Evolutionary conservation across 2,888 invertebrate species (phyloP).

Genomic region (Labia minor): DNA sequence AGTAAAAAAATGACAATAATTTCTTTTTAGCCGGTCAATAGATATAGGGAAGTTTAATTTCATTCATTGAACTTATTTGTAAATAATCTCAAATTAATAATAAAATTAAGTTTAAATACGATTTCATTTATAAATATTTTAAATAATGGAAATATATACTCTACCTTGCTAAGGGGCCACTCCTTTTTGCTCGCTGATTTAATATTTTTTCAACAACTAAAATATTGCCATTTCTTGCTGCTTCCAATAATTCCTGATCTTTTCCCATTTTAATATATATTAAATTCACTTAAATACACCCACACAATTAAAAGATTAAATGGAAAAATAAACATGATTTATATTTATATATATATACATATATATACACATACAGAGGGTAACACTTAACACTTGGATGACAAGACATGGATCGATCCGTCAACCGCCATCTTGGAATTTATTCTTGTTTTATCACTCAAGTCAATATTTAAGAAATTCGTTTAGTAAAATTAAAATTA

Average conservation of each 20-base stretch:
- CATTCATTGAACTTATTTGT: background rate
- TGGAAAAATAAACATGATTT: constrained; percentile 7
- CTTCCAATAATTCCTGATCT: constrained; percentile 92
- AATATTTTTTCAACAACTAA: constrained; percentile 82
- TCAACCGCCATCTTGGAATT: background rate
- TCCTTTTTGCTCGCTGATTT: constrained; percentile 77
- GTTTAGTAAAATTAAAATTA: too few species aligned
- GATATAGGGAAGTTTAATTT: background rate
- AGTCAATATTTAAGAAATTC: too few species aligned
- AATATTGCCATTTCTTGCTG: constrained; percentile 84
- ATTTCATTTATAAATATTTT: background rate
- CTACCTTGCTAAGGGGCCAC: constrained; percentile 87
- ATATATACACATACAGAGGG: background rate
- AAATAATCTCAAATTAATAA: too few species aligned
- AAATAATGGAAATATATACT: constrained; percentile 28
- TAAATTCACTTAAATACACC: background rate
- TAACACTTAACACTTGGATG: background rate
- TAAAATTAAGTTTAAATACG: too few species aligned
- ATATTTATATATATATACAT: background rate
- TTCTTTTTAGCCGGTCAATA: background rate
- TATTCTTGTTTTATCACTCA: background rate
- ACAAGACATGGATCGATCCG: constrained; percentile 2
- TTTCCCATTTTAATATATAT: constrained; percentile 61
- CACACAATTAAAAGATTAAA: background rate
- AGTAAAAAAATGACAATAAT: too few species aligned